Evolutionary conservation across 2,797 vertebrate genomes (phyloP), one percentile per base, ranked within the genome.

Genomic region (Poeciliopsis infans): DNA sequence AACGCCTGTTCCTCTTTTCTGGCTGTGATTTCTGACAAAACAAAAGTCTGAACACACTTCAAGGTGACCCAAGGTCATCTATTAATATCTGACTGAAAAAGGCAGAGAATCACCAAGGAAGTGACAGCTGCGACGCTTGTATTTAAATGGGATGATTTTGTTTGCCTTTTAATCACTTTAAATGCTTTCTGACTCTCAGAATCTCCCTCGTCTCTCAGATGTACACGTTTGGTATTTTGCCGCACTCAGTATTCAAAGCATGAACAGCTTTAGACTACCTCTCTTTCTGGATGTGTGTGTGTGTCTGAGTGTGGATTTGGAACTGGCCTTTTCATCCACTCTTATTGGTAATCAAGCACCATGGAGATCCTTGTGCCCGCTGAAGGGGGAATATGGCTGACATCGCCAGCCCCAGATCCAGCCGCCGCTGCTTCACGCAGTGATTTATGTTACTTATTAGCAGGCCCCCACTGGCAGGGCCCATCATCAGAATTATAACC

Each of bases 401-500:
- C 89, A 80, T 79, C 4, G 5, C 71, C 36, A 72, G 79, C 78
- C 77, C 79, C 81, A 47, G 2, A 82, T 86, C 76, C 83, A 79
- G 80, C 64, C 80, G 73, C 79, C n/a, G 86, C 76, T 80, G 85
- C 75, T 80, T 85, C 84, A 86, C 79, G 43, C 81, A 79, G 87
- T 87, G 92, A 93, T 96, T 94, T 91, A 85, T 95, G 89, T 94
- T 94, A 97, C 94, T 95, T 95, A 92, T 95, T 87, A 83, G 93
- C 90, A 72, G 93, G 92, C 94, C 94, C 95, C 90, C 59, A 82
- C 93, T 90, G 89, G 85, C 94, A 91, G 88, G 89, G 82, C 80
- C 90, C 93, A 85, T 95, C 93, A 95, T 94, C 95, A 94, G 95
- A 94, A 96, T 97, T 91, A 91, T 89, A 95, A 94, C 79, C 79